Evolutionary conservation across 2,888 invertebrate species (phyloP), one percentile per base, ranked within the genome.

Genomic region (Drosophila neotestacea): DNA sequence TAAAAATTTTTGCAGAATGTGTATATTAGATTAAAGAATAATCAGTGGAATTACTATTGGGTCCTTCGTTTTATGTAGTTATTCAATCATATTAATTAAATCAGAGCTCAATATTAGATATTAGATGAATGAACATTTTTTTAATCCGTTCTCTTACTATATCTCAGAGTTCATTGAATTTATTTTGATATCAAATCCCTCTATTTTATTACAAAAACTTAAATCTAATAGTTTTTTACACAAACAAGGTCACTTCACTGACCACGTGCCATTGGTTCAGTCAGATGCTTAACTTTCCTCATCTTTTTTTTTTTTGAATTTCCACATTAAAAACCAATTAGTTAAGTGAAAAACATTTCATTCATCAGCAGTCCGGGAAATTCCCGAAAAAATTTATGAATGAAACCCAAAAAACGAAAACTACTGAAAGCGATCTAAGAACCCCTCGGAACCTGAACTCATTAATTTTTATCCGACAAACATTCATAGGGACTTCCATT

Each of bases 241-340:
- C 13, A 7, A 6, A 6, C 28, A 27, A 38, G 5, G 13, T 28
- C 16, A 11, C 6, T 30, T 30, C 13, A 6, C 7, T 22, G 34
- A 39, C 34, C 56, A 64, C 63, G 63, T 64, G 63, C 32, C 63
- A 38, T 10, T n/a, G 7, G 4, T 16, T 42, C 16, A 11, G 30
- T 32, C 34, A 4, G 51, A 22, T 30, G 30, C n/a, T 11, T 32
- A 32, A 42, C 6, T 34, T 42, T 42, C 1, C 32, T 48, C 32
- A 54, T 39, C 7, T 7, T 22, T 59, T 22, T 22, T 59, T 22
- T 22, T 65, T 47, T 42, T 32, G 36, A 60, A 71, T 67, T 84
- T 71, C 80, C 82, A 65, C 75, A 82, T 85, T 87, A 88, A 88
- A 85, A 78, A 74, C 52, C 73, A 54, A 75, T 88, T 78, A 74